Conservation (phyloP, 2,888 invertebrate genomes). For the Leistus spinibarbis region DNA sequence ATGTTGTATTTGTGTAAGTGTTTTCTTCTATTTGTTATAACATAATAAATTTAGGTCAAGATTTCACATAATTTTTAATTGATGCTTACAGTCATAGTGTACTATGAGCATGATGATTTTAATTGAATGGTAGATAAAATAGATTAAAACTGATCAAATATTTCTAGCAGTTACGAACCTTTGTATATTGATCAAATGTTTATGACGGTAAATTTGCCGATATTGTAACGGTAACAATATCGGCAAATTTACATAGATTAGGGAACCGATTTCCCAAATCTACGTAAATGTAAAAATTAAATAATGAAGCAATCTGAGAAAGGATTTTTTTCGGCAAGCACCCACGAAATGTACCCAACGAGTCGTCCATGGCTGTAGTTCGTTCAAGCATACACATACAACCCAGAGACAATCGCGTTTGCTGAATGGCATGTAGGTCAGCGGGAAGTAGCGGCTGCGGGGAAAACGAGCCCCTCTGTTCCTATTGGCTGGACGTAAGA, state of each 20-base stretch:
- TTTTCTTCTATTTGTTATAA: not conserved
- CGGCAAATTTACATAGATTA: too few species aligned
- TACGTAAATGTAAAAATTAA: too few species aligned
- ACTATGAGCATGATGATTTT: not conserved
- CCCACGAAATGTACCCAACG: not conserved
- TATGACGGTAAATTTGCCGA: too few species aligned
- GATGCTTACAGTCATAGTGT: not conserved
- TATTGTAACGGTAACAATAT: too few species aligned
- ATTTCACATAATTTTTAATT: not conserved
- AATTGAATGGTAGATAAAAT: not conserved
- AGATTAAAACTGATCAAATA: too few species aligned
- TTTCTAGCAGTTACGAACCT: too few species aligned
- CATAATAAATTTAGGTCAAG: not conserved
- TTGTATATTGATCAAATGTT: too few species aligned
- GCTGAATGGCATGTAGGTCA: constrained; percentile 13
- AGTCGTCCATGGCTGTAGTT: not conserved
- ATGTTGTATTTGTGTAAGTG: not conserved
- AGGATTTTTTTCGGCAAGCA: not conserved
- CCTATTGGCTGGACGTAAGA: constrained; percentile 42
- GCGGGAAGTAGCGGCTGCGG: constrained; percentile 21
- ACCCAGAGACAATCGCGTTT: not conserved
- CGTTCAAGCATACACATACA: not conserved
- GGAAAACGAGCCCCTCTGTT: constrained; percentile 38
- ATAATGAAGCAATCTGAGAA: too few species aligned
- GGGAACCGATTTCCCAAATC: too few species aligned